Evolutionary conservation across 2,888 invertebrate species (phyloP).

Genomic region (Hydrotaea diabolus): DNA sequence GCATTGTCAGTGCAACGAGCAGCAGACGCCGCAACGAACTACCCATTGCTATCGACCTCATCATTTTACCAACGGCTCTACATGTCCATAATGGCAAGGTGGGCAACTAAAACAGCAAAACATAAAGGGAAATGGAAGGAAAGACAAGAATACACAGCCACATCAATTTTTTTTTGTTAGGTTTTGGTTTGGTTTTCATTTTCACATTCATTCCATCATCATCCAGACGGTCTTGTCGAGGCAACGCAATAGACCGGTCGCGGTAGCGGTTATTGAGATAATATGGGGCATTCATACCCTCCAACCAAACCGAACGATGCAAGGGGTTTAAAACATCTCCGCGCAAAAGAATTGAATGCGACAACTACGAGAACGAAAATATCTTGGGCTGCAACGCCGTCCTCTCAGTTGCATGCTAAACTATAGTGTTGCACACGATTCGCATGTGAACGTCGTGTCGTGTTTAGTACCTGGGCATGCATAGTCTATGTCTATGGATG

Average conservation of each 20-base stretch:
- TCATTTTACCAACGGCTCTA: conserved; percentile 2
- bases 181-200: background rate
- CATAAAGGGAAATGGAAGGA: background rate
- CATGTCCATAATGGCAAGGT: background rate
- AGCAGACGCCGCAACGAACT: background rate
- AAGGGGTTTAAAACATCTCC: background rate
- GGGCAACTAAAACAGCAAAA: background rate
- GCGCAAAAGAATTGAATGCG: background rate
- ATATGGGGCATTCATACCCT: background rate
- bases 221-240: background rate
- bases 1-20: background rate
- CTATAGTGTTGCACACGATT: background rate
- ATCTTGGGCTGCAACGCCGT: background rate
- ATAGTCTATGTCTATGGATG: background rate
- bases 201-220: background rate
- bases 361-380: conserved; percentile 6
- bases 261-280: no score
- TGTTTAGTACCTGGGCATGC: background rate
- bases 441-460: background rate
- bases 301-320: background rate
- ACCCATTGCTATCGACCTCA: background rate
- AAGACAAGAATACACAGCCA: background rate
- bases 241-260: background rate
- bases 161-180: background rate
- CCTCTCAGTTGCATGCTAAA: background rate